Base-by-base conservation (phyloP, 1,140 invertebrate species). In the Drosophila trapezifrons region DNA sequence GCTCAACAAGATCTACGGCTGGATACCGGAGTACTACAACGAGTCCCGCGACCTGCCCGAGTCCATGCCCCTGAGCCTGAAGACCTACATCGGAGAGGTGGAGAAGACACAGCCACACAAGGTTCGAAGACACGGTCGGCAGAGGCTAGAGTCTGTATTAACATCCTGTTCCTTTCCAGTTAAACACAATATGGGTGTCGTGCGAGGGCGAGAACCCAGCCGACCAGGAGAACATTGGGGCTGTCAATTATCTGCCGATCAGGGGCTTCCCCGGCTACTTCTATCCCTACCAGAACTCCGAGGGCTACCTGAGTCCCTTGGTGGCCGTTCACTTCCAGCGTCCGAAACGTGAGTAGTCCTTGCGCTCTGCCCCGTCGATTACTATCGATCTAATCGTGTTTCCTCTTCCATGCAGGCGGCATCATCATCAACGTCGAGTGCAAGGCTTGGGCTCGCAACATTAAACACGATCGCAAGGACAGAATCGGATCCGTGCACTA, bases 141-240 rank as follows among this genome's bases (percentile, higher is more conserved):
- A 0, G 8, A 37, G 9, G 18, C 4, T 22, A 10, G 0, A 9
- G 2, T n/a, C 32, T 1, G 15, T 37, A 5, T 17, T 54, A 22
- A 54, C 32, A 6, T 10, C 13, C 13, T n/a, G 1, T n/a, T 37
- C 32, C 29, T 51, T 91, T 93, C 1, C 71, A 96, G 93, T 93
- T 95, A 8, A 96, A 96, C 70, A 97, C 95, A 54, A 94, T 98
- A 59, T 98, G 97, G 96, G 94, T 98, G 4, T 96, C 96, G 2
- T 98, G 97, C 85, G 95, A 96, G 82, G 96, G 97, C 56, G 97
- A 98, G 93, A 97, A 97, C 91, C 96, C 97, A 4, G 96, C 96
- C 12, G 97, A 98, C 92, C 93, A 95, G 67, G 97, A 98, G 92
- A 97, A 97, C 86, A 95, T 98, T 80, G 97, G 97, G 2, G 94